Conservation (phyloP, 2,888 invertebrate species). For the Eupithecia vulgata region DNA sequence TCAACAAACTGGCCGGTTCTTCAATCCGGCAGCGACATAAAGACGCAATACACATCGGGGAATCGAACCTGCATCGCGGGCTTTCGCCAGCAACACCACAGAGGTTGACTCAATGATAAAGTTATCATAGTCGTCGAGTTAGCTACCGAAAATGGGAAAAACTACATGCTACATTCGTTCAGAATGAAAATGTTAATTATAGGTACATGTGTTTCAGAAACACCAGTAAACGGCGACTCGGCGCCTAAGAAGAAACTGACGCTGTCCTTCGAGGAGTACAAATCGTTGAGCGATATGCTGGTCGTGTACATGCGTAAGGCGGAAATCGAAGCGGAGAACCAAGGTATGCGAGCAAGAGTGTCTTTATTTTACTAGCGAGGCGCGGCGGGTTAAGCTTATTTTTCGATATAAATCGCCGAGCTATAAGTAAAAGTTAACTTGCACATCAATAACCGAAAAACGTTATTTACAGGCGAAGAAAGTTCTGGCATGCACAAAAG, state of each 20-base stretch:
- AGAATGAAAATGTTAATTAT: not conserved
- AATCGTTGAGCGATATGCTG: conserved; percentile 94
- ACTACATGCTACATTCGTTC: not conserved
- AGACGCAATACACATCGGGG: too few species aligned
- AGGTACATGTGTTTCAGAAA: conserved; percentile 48
- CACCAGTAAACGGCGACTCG: conserved; percentile 65
- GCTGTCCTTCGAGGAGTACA: conserved; percentile 97
- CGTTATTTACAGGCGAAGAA: conserved; percentile 67
- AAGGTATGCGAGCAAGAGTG: conserved; percentile 65
- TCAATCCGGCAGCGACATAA: too few species aligned
- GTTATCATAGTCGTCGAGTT: too few species aligned
- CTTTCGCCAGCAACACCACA: too few species aligned
- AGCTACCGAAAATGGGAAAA: too few species aligned
- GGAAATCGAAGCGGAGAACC: conserved; percentile 88
- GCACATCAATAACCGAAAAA: not conserved
- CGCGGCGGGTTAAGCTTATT: too few species aligned
- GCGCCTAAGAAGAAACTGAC: conserved; percentile 89
- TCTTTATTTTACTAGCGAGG: too few species aligned
- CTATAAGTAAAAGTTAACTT: too few species aligned
- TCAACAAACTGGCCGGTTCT: too few species aligned
- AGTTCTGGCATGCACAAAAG: conserved; percentile 89
- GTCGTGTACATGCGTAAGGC: conserved; percentile 94
- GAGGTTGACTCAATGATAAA: too few species aligned
- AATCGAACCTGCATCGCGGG: too few species aligned
- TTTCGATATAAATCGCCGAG: too few species aligned